Evolutionary conservation across 1,140 invertebrate species (phyloP).

Genomic region (Octopus sinensis): DNA sequence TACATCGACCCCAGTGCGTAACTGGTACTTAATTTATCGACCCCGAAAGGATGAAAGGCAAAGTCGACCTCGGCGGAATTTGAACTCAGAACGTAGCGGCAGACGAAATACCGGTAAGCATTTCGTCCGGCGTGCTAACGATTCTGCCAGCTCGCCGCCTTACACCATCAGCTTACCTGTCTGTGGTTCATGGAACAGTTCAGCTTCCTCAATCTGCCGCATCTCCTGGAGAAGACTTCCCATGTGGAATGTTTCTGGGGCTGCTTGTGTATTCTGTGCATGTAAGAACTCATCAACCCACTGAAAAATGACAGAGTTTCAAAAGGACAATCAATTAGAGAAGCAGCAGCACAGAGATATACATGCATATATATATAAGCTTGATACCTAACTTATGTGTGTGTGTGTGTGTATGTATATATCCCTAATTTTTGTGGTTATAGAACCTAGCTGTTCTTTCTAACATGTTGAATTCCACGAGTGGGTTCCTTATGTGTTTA

Average conservation of each 20-base stretch:
- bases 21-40: too few relatives aligned
- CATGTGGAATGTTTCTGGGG: conserved; percentile 79
- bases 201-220: conserved; percentile 65
- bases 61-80: too few relatives aligned
- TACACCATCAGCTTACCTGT: conserved; percentile 38
- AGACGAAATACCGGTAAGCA: too few relatives aligned
- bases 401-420: neutral
- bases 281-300: conserved; percentile 72
- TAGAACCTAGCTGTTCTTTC: too few relatives aligned
- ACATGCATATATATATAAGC: neutral
- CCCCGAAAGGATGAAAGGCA: too few relatives aligned
- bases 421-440: conserved; percentile 12
- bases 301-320: conserved; percentile 51
- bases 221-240: conserved; percentile 72
- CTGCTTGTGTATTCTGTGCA: conserved; percentile 60
- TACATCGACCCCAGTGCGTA: too few relatives aligned
- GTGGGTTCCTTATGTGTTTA: too few relatives aligned
- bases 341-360: neutral
- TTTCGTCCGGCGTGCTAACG: too few relatives aligned
- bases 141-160: too few relatives aligned
- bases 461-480: too few relatives aligned
- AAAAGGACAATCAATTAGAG: neutral
- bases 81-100: too few relatives aligned
- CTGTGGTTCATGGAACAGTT: conserved; percentile 47
- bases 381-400: neutral